phyloP scores from a whole-genome alignment of 2,888 invertebrate genomes.

The Stenodema calcarata region DNA sequence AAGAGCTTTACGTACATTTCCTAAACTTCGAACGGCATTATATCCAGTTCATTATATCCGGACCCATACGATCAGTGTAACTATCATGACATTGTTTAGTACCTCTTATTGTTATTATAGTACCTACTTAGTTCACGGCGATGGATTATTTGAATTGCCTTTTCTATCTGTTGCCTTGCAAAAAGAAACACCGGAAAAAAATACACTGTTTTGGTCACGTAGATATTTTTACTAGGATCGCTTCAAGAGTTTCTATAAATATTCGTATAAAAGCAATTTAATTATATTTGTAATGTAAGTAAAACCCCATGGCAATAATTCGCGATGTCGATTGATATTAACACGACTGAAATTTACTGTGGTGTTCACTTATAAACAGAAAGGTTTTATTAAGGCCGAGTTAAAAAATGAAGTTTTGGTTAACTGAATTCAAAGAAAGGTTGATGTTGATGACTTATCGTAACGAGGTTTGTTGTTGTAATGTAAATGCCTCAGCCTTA shows the following conservation, averaged over 20 bases:
- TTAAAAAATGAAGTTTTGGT: no score
- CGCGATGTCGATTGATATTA: background rate
- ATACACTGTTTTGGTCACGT: background rate
- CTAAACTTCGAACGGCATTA: background rate
- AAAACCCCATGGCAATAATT: background rate
- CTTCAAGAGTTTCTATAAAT: background rate
- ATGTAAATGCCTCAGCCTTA: background rate
- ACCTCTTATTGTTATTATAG: no score
- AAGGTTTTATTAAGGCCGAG: background rate
- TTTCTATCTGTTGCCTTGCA: background rate
- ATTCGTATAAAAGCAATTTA: background rate
- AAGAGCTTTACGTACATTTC: conserved; percentile 28
- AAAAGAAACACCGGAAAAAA: background rate
- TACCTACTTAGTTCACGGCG: no score
- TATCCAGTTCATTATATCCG: no score
- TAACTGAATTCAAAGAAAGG: no score
- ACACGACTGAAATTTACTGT: background rate
- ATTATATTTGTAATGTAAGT: background rate
- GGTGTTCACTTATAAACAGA: background rate
- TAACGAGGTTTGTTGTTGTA: background rate
- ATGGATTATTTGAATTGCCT: background rate
- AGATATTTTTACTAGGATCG: background rate
- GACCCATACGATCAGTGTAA: no score
- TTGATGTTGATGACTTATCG: no score
- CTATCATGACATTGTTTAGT: no score